Conservation (phyloP, 2,113 vertebrate genomes). For the Callaeas wilsoni region DNA sequence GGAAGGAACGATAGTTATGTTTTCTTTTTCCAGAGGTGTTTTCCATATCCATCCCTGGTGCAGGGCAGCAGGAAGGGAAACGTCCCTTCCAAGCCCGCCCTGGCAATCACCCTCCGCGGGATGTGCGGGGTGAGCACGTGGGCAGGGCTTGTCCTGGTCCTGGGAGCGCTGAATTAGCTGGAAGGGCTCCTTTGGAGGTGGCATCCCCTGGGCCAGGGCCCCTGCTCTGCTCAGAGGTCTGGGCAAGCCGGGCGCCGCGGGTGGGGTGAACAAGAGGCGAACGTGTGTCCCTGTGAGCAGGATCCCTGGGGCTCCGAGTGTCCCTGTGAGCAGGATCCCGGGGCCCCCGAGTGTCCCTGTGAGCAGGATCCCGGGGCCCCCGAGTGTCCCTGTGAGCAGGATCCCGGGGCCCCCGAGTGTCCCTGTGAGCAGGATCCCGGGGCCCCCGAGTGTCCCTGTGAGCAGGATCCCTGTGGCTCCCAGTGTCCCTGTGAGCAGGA, state of each 20-base stretch:
- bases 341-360: not conserved
- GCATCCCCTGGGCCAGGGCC: not conserved
- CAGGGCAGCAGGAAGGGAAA: not conserved
- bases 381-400: not conserved
- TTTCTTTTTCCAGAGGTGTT: not conserved
- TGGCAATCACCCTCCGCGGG: not conserved
- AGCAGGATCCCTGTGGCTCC: no score
- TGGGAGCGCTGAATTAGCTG: fast-evolving
- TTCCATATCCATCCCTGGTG: fast-evolving
- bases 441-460: not conserved
- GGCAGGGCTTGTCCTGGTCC: not conserved
- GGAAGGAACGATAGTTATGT: not conserved
- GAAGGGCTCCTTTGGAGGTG: not conserved
- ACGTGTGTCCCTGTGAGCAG: fast-evolving
- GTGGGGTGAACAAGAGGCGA: fast-evolving
- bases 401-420: not conserved
- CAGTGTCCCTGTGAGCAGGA: not conserved
- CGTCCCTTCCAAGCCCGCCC: fast-evolving
- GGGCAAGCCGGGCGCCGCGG: fast-evolving
- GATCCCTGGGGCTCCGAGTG: not conserved
- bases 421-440: not conserved
- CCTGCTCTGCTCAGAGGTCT: not conserved
- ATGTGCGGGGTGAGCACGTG: fast-evolving
- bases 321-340: not conserved
- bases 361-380: not conserved